Base-by-base conservation (phyloP, 1,140 invertebrate genomes). In the Asobara japonica region DNA sequence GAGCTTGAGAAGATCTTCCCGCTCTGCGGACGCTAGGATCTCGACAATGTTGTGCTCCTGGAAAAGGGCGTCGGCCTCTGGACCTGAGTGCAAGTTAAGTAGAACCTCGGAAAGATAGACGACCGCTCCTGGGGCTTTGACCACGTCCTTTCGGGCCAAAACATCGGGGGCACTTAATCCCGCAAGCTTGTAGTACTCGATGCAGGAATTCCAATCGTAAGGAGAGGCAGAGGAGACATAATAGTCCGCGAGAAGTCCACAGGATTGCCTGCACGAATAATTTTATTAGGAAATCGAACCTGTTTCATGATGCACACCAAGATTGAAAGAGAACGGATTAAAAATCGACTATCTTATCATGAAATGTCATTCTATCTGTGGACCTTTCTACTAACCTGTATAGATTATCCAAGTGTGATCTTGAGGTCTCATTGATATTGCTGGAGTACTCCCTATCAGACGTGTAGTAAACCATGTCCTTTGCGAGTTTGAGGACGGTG, bases 171-270 rank as follows among this genome's bases (percentile, higher is more conserved):
- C 83, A 29, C 80, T 85, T 1, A 91, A 67, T 10, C 85, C 82
- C 0, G 91, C 90, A 85, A 90, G 90, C 74, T 88, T 89, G 76
- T 90, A 93, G 79, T 90, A 92, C 2, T 89, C 89, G 74, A 89
- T 83, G 45, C 90, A 90, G n/a, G 90, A 78, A 38, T 83, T 79
- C 88, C 90, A 91, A 64, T 91, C 89, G 1, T 85, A 82, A 73
- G 90, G 86, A 0, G 62, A 73, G 6, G 89, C 89, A 74, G 88
- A 92, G 87, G 87, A 88, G 25, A 92, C 84, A 76, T 91, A 92
- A 77, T 90, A 91, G 73, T 93, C 92, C 3, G 88, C 92, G 25
- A 93, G 83, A 10, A 93, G 78, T 11, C 89, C 88, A 76, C 91
- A 92, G 0, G 91, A 91, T 66, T 90, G 89, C 72, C 87, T 84